Percentiles rank a stretch among this genome's conserved stretches.
Evolutionary conservation across 2,888 invertebrate genomes (phyloP).

Genomic region (Opisthograptis luteolata): DNA sequence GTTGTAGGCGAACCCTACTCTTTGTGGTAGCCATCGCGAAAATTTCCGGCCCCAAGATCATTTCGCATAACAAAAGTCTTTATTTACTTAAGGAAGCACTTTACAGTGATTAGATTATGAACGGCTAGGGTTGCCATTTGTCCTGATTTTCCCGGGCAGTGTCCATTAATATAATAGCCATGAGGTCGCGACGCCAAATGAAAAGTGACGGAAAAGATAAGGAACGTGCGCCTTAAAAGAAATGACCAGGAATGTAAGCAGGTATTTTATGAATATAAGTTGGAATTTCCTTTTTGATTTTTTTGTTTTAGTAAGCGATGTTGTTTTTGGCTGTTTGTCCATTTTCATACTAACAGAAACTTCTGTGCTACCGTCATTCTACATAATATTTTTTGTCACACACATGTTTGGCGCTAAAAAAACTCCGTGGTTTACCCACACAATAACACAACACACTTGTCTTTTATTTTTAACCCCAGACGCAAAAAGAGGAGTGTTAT

Average conservation of each 20-base stretch:
- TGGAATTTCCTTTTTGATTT: not conserved
- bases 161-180: not conserved
- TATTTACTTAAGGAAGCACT: conserved; percentile 69
- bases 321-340: too few relatives aligned
- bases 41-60: conserved; percentile 50
- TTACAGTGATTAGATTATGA: conserved; percentile 65
- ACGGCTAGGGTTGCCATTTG: conserved; percentile 26
- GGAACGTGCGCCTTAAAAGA: not conserved
- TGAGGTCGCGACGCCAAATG: not conserved
- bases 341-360: too few relatives aligned
- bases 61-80: conserved; percentile 62
- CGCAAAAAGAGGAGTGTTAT: too few relatives aligned
- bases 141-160: conserved; percentile 10
- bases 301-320: not conserved
- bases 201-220: not conserved
- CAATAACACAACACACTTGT: too few relatives aligned
- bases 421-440: too few relatives aligned
- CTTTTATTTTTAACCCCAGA: too few relatives aligned
- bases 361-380: too few relatives aligned
- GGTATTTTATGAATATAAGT: not conserved
- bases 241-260: conserved; percentile 1
- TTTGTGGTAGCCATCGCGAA: conserved; percentile 38
- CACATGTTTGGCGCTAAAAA: too few relatives aligned
- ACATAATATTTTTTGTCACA: too few relatives aligned
- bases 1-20: conserved; percentile 21